phyloP scores from a whole-genome alignment of 1,140 invertebrate species.

The Hylaeus anthracinus region DNA sequence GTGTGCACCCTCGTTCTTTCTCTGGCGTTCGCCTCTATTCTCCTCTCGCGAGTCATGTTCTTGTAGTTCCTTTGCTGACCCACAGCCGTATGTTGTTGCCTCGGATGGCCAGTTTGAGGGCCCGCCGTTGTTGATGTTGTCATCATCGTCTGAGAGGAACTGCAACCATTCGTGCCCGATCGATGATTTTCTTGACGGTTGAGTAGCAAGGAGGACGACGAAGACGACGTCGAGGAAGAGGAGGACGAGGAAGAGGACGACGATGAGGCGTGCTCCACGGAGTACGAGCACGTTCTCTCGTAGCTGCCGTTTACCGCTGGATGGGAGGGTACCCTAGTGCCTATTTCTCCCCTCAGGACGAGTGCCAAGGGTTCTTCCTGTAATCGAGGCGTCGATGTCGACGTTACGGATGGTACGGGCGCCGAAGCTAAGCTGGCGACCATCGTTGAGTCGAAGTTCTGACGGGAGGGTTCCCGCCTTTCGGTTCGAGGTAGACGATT shows the following conservation, averaged over 20 bases:
- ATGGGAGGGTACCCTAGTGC: conserved; percentile 81
- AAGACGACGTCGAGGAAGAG: conserved; percentile 58
- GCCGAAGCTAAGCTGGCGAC: background rate
- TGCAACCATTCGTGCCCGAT: background rate
- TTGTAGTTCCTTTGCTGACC: conserved; percentile 93
- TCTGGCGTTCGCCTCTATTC: conserved; percentile 96
- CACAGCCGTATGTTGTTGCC: conserved; percentile 48
- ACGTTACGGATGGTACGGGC: background rate
- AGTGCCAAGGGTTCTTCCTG: conserved; percentile 80
- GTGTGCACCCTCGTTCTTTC: conserved; percentile 96
- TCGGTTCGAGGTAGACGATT: conserved; percentile 15
- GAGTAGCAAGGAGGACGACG: conserved; percentile 17
- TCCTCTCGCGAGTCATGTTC: conserved; percentile 94
- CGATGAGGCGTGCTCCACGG: conserved; percentile 22
- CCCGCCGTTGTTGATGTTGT: conserved; percentile 43
- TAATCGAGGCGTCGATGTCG: conserved; percentile 54
- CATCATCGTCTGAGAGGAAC: background rate
- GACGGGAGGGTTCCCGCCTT: conserved; percentile 51
- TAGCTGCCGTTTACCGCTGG: conserved; percentile 77
- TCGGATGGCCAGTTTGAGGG: conserved; percentile 44
- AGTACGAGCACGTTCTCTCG: conserved; percentile 54
- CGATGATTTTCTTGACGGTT: conserved; percentile 24
- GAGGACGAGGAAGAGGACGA: conserved; percentile 47
- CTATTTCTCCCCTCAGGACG: conserved; percentile 75
- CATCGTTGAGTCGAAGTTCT: conserved; percentile 42